Conservation (phyloP, 2,888 invertebrate genomes). For the Tetramorium bicarinatum region DNA sequence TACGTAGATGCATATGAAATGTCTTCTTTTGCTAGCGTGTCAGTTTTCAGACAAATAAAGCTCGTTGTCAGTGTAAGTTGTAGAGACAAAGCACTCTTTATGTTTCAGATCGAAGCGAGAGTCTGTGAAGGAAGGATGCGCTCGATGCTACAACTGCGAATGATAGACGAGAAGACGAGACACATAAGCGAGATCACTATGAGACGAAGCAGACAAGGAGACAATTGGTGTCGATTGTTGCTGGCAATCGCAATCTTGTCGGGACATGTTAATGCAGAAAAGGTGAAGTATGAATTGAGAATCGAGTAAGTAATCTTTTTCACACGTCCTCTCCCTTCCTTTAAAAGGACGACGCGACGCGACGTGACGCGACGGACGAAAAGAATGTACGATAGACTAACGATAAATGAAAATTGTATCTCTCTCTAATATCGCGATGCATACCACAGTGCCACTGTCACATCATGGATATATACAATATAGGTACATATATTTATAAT, state of each 20-base stretch:
- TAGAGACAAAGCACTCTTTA: not conserved
- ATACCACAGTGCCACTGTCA: not conserved
- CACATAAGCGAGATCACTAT: slow-evolving; percentile 49
- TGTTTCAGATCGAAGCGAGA: slow-evolving; percentile 32
- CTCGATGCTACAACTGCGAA: slow-evolving; percentile 41
- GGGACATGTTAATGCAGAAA: slow-evolving; percentile 54
- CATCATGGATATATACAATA: too few relatives aligned
- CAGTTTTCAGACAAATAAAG: too few relatives aligned
- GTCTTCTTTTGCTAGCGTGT: too few relatives aligned
- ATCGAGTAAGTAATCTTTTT: not conserved
- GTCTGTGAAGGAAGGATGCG: slow-evolving; percentile 35
- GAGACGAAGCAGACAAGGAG: slow-evolving; percentile 54
- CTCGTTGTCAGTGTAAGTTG: too few relatives aligned
- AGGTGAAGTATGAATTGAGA: slow-evolving; percentile 56
- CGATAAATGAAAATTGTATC: not conserved
- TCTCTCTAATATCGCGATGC: not conserved
- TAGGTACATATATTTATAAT: not conserved
- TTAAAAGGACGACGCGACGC: not conserved
- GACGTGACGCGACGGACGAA: too few relatives aligned
- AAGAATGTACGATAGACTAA: not conserved
- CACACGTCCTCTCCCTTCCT: not conserved
- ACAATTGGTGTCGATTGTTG: slow-evolving; percentile 58
- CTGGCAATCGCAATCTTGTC: slow-evolving; percentile 40
- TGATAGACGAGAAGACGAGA: slow-evolving; percentile 6
- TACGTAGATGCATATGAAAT: too few relatives aligned